These are phyloP conservation scores for Anguilla pacifica DNA, from an alignment of 2,797 vertebrate species.

Conservation along the genomic window DNA sequence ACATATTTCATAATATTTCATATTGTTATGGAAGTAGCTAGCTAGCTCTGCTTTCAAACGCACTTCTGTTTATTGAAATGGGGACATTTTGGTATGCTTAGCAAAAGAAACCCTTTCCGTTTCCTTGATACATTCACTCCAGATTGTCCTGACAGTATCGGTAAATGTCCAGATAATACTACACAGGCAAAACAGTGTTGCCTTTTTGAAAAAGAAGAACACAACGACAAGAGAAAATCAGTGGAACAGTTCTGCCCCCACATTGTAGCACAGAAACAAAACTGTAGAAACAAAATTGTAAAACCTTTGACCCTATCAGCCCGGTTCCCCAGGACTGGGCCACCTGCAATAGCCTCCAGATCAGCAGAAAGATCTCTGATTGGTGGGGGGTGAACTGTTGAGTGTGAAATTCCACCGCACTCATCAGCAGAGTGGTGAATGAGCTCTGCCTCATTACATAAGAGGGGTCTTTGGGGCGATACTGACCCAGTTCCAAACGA, in stretches of 20 bases:
- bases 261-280: too few species aligned
- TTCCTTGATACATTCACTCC: background rate
- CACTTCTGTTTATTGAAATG: background rate
- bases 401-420: background rate
- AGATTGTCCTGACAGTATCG: background rate
- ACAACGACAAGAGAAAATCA: background rate
- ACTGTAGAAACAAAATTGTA: too few species aligned
- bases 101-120: background rate
- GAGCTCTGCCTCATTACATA: background rate
- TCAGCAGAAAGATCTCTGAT: too few species aligned
- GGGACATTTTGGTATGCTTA: background rate
- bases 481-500: background rate
- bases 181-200: background rate
- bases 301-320: too few species aligned
- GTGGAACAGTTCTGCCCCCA: background rate
- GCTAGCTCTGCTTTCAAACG: too few species aligned
- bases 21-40: too few species aligned
- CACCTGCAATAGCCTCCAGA: too few species aligned
- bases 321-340: too few species aligned
- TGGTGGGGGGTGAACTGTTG: background rate
- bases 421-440: background rate
- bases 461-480: background rate
- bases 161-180: too few species aligned
- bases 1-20: conserved; percentile 43
- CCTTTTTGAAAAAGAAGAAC: too few species aligned